Evolutionary conservation across 2,113 vertebrate species (phyloP), one percentile per base, ranked within the genome.

Genomic region (Ifrita kowaldi): DNA sequence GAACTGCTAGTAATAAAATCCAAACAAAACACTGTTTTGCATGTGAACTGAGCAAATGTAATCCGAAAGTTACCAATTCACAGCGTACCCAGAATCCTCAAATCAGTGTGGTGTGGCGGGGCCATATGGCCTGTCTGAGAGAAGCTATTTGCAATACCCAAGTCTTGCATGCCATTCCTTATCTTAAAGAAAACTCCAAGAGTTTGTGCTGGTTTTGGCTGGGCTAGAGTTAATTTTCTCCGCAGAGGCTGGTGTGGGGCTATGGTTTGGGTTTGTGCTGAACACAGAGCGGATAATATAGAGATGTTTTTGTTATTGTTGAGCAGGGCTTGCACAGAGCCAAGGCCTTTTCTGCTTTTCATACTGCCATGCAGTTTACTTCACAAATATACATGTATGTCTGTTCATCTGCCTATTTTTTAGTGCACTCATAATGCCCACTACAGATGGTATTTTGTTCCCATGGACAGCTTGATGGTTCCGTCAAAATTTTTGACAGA

Each of bases 21-120:
- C 52, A 92, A 92, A 75, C 30, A 80, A 87, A 96, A 47, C 78
- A 77, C 67, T 35, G 56, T 74, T 95, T 96, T 77, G 35, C 46
- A 70, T 80, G 75, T 88, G 60, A 90, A 86, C 59, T 55, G 67
- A 94, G 26, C 19, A 84, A 90, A 80, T 77, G 59, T 55, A 35
- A 79, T 52, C 28, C 67, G n/a, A 56, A 94, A 96, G 68, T 96
- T 39, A 88, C 95, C 63, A 24, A 87, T 28, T 56, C 85, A 27
- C 46, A 71, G 28, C 2, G 0, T 37, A 50, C 30, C 13, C 82
- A 75, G 42, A 77, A 67, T 59, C 27, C 75, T 86, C 63, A 88
- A 90, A 59, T 84, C 82, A 86, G 9, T 28, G 85, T 63, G 28
- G 24, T 86, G 83, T 94, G 79, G 22, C 79, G 77, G 24, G 59